These are phyloP conservation scores for Holothuria glaberrima DNA, from an alignment of 35 echinoderm and acorn worm species.

Conservation along the genomic window DNA sequence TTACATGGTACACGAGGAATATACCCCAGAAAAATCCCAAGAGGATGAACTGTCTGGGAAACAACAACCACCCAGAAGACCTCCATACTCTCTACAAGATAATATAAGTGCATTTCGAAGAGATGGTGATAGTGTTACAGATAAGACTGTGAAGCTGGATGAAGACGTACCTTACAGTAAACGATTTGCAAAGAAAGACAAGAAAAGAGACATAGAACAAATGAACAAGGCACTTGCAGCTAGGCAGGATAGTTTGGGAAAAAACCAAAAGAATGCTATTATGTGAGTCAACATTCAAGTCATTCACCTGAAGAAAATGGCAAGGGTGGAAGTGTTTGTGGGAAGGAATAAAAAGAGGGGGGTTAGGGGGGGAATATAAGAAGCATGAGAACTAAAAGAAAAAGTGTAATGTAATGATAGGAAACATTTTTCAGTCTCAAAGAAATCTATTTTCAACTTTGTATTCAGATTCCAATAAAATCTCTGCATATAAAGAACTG, in stretches of 20 bases:
- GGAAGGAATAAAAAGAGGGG: too few relatives aligned
- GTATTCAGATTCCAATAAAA: too few relatives aligned
- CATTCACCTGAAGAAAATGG: not conserved
- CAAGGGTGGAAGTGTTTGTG: not conserved
- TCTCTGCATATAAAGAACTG: too few relatives aligned
- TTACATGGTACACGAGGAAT: slow-evolving; percentile 96
- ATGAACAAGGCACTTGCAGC: slow-evolving; percentile 42
- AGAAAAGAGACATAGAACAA: slow-evolving; percentile 34
- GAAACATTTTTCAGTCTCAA: too few relatives aligned
- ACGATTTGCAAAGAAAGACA: slow-evolving; percentile 43
- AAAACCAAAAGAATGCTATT: slow-evolving; percentile 27
- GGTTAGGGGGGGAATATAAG: too few relatives aligned
- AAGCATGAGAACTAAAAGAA: too few relatives aligned
- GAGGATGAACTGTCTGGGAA: slow-evolving; percentile 36
- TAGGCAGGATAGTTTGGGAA: slow-evolving; percentile 23
- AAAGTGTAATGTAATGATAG: too few relatives aligned
- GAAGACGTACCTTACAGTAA: slow-evolving; percentile 55
- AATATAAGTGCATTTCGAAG: slow-evolving; percentile 80
- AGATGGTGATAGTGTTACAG: slow-evolving; percentile 76
- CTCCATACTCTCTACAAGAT: slow-evolving; percentile 88
- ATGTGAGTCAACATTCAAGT: not conserved
- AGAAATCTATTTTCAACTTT: too few relatives aligned
- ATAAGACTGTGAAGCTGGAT: slow-evolving; percentile 87
- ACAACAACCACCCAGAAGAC: slow-evolving; percentile 34
- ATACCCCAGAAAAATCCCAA: slow-evolving; percentile 32